Base-by-base conservation (phyloP, 2,888 invertebrate species). In the Leucoma salicis region DNA sequence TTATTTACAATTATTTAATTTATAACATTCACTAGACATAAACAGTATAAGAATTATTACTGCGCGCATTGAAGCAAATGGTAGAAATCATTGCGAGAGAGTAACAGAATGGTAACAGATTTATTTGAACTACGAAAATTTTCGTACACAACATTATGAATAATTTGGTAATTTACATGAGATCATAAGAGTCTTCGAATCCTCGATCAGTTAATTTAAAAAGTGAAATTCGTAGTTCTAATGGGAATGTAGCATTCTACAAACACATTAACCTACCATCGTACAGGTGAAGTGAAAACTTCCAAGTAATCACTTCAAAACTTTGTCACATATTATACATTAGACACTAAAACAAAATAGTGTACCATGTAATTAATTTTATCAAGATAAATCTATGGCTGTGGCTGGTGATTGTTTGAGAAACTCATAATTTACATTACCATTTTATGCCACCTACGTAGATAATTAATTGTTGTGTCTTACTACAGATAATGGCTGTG, bases 121-220 rank as follows among this genome's bases (percentile, higher is more conserved):
- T 50, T 56, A 55, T 57, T 63, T 65, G 61, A 65, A 63, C 63
- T 64, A 66, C 60, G n/a, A n/a, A n/a, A n/a, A n/a, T n/a, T n/a
- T n/a, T n/a, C n/a, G 60, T 58, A 57, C 49, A 63, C 59, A 53
- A 67, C 59, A 63, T n/a, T 68, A 63, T 57, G 63, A 70, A 70
- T 63, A 73, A 70, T 82, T 85, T 81, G 81, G 83, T 83, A 77
- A 76, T 71, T 74, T 69, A 74, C 57, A 74, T 78, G 83, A 85
- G 82, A 84, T 83, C 84, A 80, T 68, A 75, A n/a, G 67, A 67
- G 69, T 56, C 47, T 53, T 55, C 39, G 43, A 52, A 39, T 46
- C 53, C 33, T 46, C 49, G 54, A 44, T 55, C 62, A 43, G 36
- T 53, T 40, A 35, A 46, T 55, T 49, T 41, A 50, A 44, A 45